These are phyloP conservation scores for Sarcophaga variegata DNA, from an alignment of 2,888 invertebrate genomes.

Conservation along the genomic window DNA sequence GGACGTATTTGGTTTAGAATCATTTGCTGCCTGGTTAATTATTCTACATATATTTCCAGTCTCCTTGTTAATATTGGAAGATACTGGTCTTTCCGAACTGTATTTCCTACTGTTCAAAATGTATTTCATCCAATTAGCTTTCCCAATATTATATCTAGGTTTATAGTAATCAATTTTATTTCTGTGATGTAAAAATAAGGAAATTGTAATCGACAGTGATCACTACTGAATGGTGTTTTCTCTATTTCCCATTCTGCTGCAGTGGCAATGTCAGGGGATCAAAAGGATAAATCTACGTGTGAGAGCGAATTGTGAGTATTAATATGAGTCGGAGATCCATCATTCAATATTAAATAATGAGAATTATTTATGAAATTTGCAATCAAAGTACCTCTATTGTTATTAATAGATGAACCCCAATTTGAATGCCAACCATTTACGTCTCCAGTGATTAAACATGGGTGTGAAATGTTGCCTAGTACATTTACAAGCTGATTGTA, in stretches of 20 bases:
- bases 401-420: not conserved
- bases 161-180: not conserved
- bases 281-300: not conserved
- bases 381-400: not conserved
- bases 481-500: not conserved
- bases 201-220: not conserved
- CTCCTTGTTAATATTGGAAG: not conserved
- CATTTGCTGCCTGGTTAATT: slow-evolving; percentile 9
- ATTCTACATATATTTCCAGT: slow-evolving; percentile 1
- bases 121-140: not conserved
- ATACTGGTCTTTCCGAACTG: not conserved
- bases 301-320: slow-evolving; percentile 6
- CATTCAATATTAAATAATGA: slow-evolving; percentile 5
- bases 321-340: slow-evolving; percentile 11
- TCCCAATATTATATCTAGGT: not conserved
- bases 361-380: slow-evolving; percentile 18
- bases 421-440: slow-evolving; percentile 5
- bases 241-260: slow-evolving; percentile 2
- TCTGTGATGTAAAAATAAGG: not conserved
- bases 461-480: not conserved
- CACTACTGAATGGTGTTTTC: slow-evolving; percentile 1
- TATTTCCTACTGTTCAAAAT: not conserved
- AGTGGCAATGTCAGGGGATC: not conserved
- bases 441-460: slow-evolving; percentile 2
- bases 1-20: not conserved